Evolutionary conservation across 2,888 invertebrate genomes (phyloP).

Genomic region (Clusia tigrina): DNA sequence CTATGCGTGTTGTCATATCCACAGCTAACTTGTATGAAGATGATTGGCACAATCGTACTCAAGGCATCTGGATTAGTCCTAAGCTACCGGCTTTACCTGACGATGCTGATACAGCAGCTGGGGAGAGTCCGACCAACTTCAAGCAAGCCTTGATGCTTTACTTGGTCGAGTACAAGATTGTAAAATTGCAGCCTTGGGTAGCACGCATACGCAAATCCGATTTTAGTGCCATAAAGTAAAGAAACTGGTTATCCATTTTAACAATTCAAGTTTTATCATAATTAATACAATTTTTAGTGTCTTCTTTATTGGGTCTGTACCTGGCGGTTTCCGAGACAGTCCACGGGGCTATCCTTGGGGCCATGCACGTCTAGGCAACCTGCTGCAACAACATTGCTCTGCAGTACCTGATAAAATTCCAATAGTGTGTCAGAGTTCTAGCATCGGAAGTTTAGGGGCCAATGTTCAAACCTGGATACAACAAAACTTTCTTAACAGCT

Average conservation of each 20-base stretch:
- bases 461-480: slow-evolving; percentile 77
- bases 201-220: slow-evolving; percentile 79
- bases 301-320: slow-evolving; percentile 84
- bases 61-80: slow-evolving; percentile 94
- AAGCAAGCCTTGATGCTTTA: slow-evolving; percentile 81
- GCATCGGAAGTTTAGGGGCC: slow-evolving; percentile 86
- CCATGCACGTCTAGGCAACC: slow-evolving; percentile 68
- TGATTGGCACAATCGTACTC: slow-evolving; percentile 95
- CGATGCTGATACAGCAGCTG: slow-evolving; percentile 67
- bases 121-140: slow-evolving; percentile 86
- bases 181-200: slow-evolving; percentile 76
- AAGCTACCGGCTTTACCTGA: slow-evolving; percentile 72
- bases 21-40: slow-evolving; percentile 91
- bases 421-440: slow-evolving; percentile 87
- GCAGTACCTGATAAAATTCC: slow-evolving; percentile 71
- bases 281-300: slow-evolving; percentile 69
- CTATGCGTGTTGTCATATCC: slow-evolving; percentile 84
- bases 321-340: slow-evolving; percentile 77
- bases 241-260: slow-evolving; percentile 40
- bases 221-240: slow-evolving; percentile 82
- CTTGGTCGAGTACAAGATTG: slow-evolving; percentile 75
- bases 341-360: slow-evolving; percentile 70
- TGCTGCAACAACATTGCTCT: slow-evolving; percentile 74
- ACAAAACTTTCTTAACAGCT: slow-evolving; percentile 75
- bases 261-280: slow-evolving; percentile 13